Base-by-base conservation (phyloP, 2,113 vertebrate species). In the Climacteris rufus region DNA sequence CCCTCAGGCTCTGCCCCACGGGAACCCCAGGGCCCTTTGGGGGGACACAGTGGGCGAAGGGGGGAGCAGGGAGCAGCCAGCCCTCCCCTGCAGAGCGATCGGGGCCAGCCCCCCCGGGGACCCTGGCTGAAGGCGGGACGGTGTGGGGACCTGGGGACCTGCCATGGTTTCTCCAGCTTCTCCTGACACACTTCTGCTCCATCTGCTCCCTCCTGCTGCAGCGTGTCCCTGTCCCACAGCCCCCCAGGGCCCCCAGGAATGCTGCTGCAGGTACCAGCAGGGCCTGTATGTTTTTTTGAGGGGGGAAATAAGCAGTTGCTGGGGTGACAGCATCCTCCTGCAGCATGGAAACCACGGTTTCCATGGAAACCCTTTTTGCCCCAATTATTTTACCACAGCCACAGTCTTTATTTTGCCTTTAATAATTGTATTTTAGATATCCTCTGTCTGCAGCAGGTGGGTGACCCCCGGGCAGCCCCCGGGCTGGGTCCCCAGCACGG, bases 351-450 rank as follows among this genome's bases (percentile, higher is more conserved):
- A 94, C 91, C 81, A 95, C 17, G 1, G 97, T 98, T 97, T 97
- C 98, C 97, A 98, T 98, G 97, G 98, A 89, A 97, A 98, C 97
- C 87, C 24, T 63, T 97, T 98, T 98, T 98, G 97, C 96, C 98
- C 98, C 97, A 98, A 52, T 98, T 98, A 96, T 96, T 97, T 93
- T 87, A 93, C 56, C 76, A 88, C 84, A 80, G 47, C 84, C 84
- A 79, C 35, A 4, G 65, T 72, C 50, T 83, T 89, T 89, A 75
- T 87, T 96, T 90, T 89, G 83, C 81, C 50, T 81, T 92, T 76
- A 92, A 90, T 79, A 76, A 61, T 40, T 45, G 54, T 27, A 19
- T 71, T 91, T 96, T 59, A 60, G 54, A 10, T 23, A 33, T 75
- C 1, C 12, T 44, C 49, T 9, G 10, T 9, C 37, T 0, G 11